phyloP scores from a whole-genome alignment of 2,113 vertebrate species.

The Fulmarus glacialis region DNA sequence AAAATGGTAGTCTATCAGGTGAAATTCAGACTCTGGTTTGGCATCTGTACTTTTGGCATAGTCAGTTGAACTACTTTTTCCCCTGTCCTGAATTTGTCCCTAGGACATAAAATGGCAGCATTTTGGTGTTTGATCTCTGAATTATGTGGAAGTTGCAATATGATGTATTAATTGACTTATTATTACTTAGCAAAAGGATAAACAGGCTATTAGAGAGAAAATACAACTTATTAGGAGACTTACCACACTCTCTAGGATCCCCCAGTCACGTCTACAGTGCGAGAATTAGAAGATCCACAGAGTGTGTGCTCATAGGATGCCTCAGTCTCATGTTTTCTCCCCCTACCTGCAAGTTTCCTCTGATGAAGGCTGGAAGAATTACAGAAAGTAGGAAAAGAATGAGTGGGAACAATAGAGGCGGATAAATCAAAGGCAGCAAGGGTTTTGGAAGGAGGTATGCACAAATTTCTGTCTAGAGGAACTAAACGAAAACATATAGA shows the following conservation, averaged over 20 bases:
- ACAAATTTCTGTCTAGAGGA: neutral
- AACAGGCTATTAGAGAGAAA: neutral
- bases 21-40: neutral
- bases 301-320: rapidly evolving
- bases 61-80: neutral
- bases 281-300: neutral
- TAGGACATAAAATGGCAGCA: neutral
- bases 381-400: neutral
- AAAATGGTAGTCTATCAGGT: neutral
- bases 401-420: neutral
- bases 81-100: neutral
- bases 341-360: neutral
- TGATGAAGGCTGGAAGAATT: neutral
- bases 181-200: neutral
- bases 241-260: neutral
- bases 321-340: neutral
- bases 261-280: neutral
- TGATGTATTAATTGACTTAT: neutral
- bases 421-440: neutral
- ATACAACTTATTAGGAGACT: neutral
- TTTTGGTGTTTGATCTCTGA: neutral
- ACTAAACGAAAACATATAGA: neutral
- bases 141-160: neutral
- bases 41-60: neutral
- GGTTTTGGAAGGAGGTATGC: neutral